Percentiles rank a stretch among this genome's conserved stretches.
Conservation (phyloP, 2,113 vertebrate genomes). For the Dromiciops gliroides region DNA sequence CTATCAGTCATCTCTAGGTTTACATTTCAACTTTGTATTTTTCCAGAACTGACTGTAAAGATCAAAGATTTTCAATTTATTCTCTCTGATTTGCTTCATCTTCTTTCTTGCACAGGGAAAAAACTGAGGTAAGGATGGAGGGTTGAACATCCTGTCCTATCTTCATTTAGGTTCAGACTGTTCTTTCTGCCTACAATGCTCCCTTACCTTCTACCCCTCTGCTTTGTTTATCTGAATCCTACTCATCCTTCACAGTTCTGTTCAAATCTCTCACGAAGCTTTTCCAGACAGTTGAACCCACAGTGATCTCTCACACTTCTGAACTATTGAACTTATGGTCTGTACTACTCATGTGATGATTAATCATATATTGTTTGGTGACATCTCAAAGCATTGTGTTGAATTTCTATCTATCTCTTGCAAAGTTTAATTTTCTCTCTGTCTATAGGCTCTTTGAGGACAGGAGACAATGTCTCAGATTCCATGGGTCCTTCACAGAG, state of each 20-base stretch:
- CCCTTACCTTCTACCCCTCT: neutral
- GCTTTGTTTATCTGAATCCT: slow-evolving; percentile 21
- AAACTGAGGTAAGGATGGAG: neutral
- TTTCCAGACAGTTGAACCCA: neutral
- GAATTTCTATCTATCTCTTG: neutral
- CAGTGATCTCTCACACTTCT: neutral
- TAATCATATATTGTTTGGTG: neutral
- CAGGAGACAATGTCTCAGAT: neutral
- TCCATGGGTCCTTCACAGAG: neutral
- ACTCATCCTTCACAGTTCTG: neutral
- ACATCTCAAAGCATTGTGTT: neutral
- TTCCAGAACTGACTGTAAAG: neutral
- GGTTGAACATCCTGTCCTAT: neutral
- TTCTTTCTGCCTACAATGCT: neutral
- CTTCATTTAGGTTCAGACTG: neutral
- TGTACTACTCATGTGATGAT: neutral
- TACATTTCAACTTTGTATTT: slow-evolving; percentile 20
- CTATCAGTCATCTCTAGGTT: neutral
- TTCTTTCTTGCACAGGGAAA: neutral
- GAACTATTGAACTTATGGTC: neutral
- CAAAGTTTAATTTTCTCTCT: neutral
- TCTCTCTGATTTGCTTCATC: neutral
- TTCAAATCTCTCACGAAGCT: slow-evolving; percentile 43
- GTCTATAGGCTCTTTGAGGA: neutral
- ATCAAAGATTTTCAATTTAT: neutral